phyloP scores from a whole-genome alignment of 2,797 vertebrate genomes.

The Amblyopsis hoosieri region DNA sequence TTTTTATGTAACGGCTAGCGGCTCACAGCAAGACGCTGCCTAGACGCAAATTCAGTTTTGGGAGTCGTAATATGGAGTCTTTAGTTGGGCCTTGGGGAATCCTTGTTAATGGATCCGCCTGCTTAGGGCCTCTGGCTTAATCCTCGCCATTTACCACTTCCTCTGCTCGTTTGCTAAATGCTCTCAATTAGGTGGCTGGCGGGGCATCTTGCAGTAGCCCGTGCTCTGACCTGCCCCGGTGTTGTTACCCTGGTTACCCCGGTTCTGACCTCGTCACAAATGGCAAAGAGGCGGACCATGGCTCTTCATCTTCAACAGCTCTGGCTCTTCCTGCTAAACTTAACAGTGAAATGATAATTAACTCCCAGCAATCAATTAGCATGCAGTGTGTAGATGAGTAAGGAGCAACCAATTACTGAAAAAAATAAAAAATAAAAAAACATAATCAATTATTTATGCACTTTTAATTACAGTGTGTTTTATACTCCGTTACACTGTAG shows the following conservation, averaged over 20 bases:
- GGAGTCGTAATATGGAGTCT: slow-evolving; percentile 69
- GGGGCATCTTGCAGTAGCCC: slow-evolving; percentile 64
- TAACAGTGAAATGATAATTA: slow-evolving; percentile 75
- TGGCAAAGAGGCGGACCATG: slow-evolving; percentile 53
- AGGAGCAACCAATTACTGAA: slow-evolving; percentile 76
- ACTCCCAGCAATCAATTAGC: slow-evolving; percentile 74
- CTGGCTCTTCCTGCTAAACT: slow-evolving; percentile 48
- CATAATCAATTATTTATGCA: slow-evolving; percentile 83
- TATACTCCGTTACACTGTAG: slow-evolving; percentile 65
- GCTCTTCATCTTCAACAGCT: slow-evolving; percentile 53
- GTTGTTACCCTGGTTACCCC: neutral
- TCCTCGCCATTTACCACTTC: slow-evolving; percentile 77
- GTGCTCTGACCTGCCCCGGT: slow-evolving; percentile 56
- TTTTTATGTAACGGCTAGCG: slow-evolving; percentile 40
- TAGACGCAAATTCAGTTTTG: slow-evolving; percentile 50
- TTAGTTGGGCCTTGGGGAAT: slow-evolving; percentile 78
- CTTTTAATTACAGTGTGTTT: slow-evolving; percentile 79
- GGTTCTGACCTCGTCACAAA: slow-evolving; percentile 53
- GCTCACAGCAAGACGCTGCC: slow-evolving; percentile 28
- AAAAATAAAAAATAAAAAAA: slow-evolving; percentile 57
- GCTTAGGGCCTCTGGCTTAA: slow-evolving; percentile 78
- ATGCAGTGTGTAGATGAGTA: slow-evolving; percentile 70
- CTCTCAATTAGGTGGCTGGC: slow-evolving; percentile 77
- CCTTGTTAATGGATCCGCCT: slow-evolving; percentile 74
- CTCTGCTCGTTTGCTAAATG: slow-evolving; percentile 78